Conservation (phyloP, 2,888 invertebrate species). For the Ophraella communa region DNA sequence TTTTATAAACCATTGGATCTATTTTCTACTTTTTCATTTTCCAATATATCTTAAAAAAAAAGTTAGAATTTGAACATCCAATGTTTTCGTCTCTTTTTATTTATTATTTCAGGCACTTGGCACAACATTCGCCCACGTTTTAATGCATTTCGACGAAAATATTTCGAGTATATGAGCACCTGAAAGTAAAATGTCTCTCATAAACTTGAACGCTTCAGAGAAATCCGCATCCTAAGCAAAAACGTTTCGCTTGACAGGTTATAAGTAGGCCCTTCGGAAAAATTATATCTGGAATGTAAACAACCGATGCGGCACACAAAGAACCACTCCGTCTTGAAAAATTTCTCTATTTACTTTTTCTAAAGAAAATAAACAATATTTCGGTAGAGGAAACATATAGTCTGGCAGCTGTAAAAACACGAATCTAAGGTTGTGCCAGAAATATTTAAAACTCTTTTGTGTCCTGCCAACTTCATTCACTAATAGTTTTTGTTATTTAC, state of each 20-base stretch:
- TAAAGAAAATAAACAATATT: conserved; percentile 25
- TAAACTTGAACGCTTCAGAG: not conserved
- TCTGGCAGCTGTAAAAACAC: not conserved
- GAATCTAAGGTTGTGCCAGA: not conserved
- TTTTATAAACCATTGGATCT: no score
- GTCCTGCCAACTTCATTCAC: no score
- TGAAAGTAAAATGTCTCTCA: not conserved
- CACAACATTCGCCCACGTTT: no score
- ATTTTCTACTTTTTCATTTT: no score
- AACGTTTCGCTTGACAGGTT: conserved; percentile 9
- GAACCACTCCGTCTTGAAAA: conserved; percentile 24
- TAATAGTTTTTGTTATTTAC: no score
- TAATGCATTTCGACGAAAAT: not conserved
- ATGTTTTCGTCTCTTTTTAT: no score
- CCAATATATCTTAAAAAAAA: no score
- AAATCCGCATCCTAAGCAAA: not conserved
- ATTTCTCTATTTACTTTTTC: conserved; percentile 24
- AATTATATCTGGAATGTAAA: conserved; percentile 26
- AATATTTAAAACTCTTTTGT: no score
- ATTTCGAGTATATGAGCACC: not conserved
- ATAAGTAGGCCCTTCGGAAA: conserved; percentile 11
- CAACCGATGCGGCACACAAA: conserved; percentile 23
- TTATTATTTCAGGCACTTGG: no score
- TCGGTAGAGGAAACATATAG: not conserved
- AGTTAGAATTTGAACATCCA: no score